A percentile compares a stretch with the other conserved stretches of the same genome.
These are phyloP conservation scores for Astropecten irregularis DNA, from an alignment of 53 echinoderm and acorn worm genomes.

Conservation along the genomic window DNA sequence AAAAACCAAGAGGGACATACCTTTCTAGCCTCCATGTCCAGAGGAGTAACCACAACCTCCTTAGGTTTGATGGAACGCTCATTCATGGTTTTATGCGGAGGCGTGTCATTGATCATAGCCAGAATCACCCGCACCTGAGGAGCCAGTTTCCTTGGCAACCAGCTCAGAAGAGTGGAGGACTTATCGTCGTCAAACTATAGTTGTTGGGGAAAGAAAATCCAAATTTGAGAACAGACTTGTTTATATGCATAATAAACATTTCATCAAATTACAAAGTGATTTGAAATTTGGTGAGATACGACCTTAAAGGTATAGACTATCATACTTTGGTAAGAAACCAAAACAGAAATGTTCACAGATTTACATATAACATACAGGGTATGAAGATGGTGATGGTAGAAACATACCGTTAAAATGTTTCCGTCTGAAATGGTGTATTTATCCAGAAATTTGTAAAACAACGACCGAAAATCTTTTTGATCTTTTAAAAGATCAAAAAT, in stretches of 20 bases:
- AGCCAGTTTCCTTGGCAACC: conserved; percentile 88
- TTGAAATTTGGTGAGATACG: too few species aligned
- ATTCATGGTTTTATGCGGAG: conserved; percentile 80
- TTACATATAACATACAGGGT: too few species aligned
- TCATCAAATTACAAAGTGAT: not conserved
- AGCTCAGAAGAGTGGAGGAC: conserved; percentile 75
- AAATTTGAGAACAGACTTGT: too few species aligned
- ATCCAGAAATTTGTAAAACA: too few species aligned
- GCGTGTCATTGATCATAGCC: conserved; percentile 92
- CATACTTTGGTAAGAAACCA: too few species aligned
- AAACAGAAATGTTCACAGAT: too few species aligned
- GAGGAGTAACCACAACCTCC: conserved; percentile 84
- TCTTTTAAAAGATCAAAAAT: too few species aligned
- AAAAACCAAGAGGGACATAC: conserved; percentile 51
- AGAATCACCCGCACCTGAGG: conserved; percentile 90
- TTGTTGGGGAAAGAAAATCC: not conserved
- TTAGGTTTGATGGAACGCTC: conserved; percentile 75
- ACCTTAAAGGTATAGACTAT: too few species aligned
- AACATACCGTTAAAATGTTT: too few species aligned
- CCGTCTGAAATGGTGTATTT: too few species aligned
- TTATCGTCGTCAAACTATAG: conserved; percentile 99
- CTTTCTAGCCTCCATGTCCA: conserved; percentile 89
- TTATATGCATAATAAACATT: not conserved
- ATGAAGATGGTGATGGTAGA: too few species aligned
- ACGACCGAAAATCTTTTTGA: too few species aligned